Evolutionary conservation across 30 jellyfish, hydroid and myxozoan genomes (phyloP), one percentile per base, ranked within the genome.

Genomic region (Haliclystus octoradiatus): DNA sequence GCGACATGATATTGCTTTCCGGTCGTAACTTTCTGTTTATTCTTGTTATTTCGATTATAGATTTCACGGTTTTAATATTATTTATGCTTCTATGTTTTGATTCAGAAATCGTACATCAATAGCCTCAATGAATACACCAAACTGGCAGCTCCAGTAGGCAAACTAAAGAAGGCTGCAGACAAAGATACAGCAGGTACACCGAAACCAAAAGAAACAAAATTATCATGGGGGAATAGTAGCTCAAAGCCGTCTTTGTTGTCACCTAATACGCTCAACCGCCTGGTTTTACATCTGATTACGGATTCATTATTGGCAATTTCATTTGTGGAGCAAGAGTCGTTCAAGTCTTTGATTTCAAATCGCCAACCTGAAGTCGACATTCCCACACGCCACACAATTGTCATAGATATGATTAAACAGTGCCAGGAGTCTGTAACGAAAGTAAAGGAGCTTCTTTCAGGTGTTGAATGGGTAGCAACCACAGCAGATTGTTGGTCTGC

Each of bases 401-500:
- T 33, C 46, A 63, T 25, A 34, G 46, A 63, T 46, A 28, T 63
- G 40, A 46, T 25, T 27, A 34, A 26, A 34, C 24, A 46, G 28
- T 32, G 72, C 32, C 27, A 63, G 46, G 72, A 25, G 72, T 32
- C 72, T 27, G 19, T n/a, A 63, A n/a, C 27, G 47, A 28, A 26
- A 27, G 27, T 63, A 46, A 63, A 32, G 27, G 28, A 22, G n/a
- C 33, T 22, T 27, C 72, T 63, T 33, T 33, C 72, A 63, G 40
- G 40, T n/a, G 72, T 63, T 27, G 40, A 34, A 27, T 63, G 40
- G 32, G 46, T 63, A 25, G 33, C 72, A 34, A 28, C 72, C 72
- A 63, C 72, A 63, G 46, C 72, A 22, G 72, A 63, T 34, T 26
- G 72, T 34, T 63, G 72, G 72, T 22, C 47, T 34, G 72, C 72